Base-by-base conservation (phyloP, 2,113 vertebrate species). In the Myrmecobius fasciatus region DNA sequence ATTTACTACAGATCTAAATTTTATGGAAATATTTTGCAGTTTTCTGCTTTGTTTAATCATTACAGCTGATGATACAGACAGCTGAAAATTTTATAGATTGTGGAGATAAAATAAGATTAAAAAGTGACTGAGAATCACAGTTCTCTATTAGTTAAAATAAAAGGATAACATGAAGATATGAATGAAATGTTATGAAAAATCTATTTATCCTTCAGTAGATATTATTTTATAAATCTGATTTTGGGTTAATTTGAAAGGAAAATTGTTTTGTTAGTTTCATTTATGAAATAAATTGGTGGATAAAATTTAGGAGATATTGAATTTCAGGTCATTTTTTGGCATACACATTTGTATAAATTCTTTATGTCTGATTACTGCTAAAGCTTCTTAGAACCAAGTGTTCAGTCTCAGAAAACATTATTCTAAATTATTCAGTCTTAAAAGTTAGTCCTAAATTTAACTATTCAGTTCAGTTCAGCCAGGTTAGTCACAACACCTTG, bases 271-370 rank as follows among this genome's bases (percentile, higher is more conserved):
- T 92, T 92, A 25, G 43, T 83, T 14, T 14, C 26, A 7, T 56
- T 96, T 97, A 46, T 91, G 67, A 22, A 14, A 94, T 75, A 95
- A 92, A 93, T 54, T 91, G 93, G 94, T 93, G 92, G 60, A 91
- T 93, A 94, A 93, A 95, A 95, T 92, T 95, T 93, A 52, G 8
- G 48, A 96, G 28, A 89, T 95, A 75, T 0, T 89, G 20, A 6
- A 94, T 96, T 96, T 95, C 43, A 96, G 92, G 47, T 51, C 47
- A 52, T 2, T 0, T 0, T 43, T 89, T 97, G 49, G 36, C 60
- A 92, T 67, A 93, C 91, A 94, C 67, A 94, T 91, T 96, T 97
- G 17, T 91, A 89, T 43, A 94, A 96, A 93, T 60, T 92, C n/a
- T 93, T 96, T 83, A 83, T n/a, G 43, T 83, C 20, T 83, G 67